Conservation (phyloP, 2,888 invertebrate species). For the Orthosia gothica region DNA sequence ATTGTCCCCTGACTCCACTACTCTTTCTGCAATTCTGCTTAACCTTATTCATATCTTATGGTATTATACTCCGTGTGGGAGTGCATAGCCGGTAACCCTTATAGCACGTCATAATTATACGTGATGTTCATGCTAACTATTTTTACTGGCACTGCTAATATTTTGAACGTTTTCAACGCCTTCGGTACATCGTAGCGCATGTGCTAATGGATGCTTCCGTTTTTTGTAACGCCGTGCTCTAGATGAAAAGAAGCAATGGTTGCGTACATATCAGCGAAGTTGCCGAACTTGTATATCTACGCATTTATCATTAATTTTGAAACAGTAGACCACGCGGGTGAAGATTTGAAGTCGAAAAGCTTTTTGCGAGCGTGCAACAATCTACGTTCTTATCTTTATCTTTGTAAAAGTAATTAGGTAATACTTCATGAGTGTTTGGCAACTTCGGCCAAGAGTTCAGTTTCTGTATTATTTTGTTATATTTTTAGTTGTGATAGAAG, state of each 20-base stretch:
- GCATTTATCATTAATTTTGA: background rate
- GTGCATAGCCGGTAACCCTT: background rate
- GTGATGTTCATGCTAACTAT: conserved; percentile 31
- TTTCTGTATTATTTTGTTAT: conserved; percentile 29
- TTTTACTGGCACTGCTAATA: conserved; percentile 53
- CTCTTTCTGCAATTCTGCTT: background rate
- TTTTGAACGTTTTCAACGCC: conserved; percentile 58
- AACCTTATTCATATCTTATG: background rate
- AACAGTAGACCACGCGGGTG: background rate
- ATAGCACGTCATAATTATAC: conserved; percentile 35
- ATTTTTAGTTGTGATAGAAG: conserved; percentile 33
- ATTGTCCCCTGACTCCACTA: no score
- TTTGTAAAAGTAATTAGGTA: conserved; percentile 4
- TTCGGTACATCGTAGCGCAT: conserved; percentile 58
- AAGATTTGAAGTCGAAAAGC: background rate
- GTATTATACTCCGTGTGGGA: background rate
- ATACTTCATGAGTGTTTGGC: conserved; percentile 37
- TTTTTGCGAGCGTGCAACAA: background rate
- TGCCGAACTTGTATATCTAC: conserved; percentile 7
- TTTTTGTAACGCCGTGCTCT: conserved; percentile 46
- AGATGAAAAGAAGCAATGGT: conserved; percentile 3
- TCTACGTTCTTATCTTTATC: background rate
- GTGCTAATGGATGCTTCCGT: conserved; percentile 71
- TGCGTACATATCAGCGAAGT: background rate
- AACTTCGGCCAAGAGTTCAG: conserved; percentile 20